Percentiles rank a stretch among this genome's conserved stretches.
Conservation (phyloP, 2,113 vertebrate genomes). For the Zapornia atra region DNA sequence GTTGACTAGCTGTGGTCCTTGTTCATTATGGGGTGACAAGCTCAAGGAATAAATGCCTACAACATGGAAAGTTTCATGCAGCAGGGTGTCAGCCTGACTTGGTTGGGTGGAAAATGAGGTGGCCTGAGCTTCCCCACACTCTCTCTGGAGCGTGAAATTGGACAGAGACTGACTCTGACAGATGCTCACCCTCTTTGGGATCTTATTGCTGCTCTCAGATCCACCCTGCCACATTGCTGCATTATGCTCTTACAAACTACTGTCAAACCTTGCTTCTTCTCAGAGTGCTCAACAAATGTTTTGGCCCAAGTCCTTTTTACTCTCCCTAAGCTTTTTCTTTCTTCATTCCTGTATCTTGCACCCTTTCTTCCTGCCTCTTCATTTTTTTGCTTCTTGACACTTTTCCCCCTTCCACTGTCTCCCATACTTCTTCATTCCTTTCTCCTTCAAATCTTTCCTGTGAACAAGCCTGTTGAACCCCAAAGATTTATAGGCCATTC, state of each 20-base stretch:
- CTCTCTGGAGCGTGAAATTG: constrained; percentile 23
- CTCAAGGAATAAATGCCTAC: constrained; percentile 46
- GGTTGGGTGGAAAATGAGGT: constrained; percentile 47
- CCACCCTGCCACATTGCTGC: not conserved
- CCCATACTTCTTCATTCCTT: not conserved
- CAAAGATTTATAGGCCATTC: not conserved
- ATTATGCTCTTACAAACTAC: not conserved
- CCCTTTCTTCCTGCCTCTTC: not conserved
- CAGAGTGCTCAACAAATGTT: not conserved
- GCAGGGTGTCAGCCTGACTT: not conserved
- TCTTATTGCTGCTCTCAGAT: not conserved
- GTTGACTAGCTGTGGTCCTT: constrained; percentile 40
- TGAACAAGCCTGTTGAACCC: not conserved
- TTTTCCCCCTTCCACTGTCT: not conserved
- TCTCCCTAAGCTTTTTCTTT: not conserved
- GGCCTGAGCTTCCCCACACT: not conserved
- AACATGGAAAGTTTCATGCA: not conserved
- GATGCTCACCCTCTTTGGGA: not conserved
- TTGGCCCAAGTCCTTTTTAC: not conserved
- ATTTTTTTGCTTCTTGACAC: not conserved
- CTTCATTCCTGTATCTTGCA: not conserved
- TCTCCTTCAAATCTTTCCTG: not conserved
- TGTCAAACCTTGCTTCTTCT: not conserved
- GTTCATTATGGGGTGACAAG: constrained; percentile 53
- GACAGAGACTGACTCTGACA: constrained; percentile 28